Evolutionary conservation across 2,113 vertebrate species (phyloP).

Genomic region (Gasterosteus nipponicus): DNA sequence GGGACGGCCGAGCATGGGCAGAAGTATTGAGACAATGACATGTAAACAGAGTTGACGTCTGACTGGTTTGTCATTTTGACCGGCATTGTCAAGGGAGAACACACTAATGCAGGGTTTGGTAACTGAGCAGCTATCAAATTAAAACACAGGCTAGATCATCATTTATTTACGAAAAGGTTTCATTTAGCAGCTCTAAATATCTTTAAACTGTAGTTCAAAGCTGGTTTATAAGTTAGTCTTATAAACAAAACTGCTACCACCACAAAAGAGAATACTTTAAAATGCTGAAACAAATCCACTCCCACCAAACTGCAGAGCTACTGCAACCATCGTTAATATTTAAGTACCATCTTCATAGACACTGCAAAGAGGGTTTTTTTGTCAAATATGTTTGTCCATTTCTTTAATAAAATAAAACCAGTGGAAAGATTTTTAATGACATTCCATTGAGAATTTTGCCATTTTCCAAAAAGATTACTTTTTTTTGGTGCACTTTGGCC

Average conservation of each 20-base stretch:
- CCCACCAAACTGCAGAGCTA: background rate
- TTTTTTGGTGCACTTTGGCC: slow-evolving; percentile 10
- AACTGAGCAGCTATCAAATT: background rate
- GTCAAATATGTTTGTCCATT: background rate
- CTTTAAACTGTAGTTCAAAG: background rate
- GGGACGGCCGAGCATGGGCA: background rate
- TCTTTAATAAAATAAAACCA: background rate
- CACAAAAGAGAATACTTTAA: background rate
- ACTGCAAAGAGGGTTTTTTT: background rate
- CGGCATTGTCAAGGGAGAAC: background rate
- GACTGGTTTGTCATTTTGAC: slow-evolving; percentile 8
- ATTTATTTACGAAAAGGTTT: background rate
- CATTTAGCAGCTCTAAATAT: background rate
- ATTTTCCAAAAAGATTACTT: slow-evolving; percentile 7
- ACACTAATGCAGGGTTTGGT: background rate
- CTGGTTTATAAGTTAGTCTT: background rate
- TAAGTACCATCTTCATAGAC: background rate
- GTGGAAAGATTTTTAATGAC: background rate
- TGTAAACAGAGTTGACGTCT: slow-evolving; percentile 30
- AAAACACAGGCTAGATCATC: background rate
- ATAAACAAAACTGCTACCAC: background rate
- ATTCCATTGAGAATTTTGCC: slow-evolving; percentile 9
- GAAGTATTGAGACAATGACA: slow-evolving; percentile 8
- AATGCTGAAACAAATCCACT: background rate
- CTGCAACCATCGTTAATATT: slow-evolving; percentile 1